Conservation (phyloP, 1,140 invertebrate genomes). For the Apis dorsata region DNA sequence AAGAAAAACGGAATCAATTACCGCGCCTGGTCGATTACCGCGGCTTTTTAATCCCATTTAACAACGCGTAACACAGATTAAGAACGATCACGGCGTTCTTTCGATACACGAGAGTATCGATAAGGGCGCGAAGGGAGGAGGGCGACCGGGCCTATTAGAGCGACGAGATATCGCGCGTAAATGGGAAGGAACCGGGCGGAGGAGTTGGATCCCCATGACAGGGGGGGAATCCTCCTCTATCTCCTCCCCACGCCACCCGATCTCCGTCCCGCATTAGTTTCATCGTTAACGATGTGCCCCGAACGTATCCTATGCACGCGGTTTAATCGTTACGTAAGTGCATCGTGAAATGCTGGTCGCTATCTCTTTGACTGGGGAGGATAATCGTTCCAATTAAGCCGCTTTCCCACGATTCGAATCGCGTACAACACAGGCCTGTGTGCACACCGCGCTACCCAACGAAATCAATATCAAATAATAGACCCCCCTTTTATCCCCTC, state of each 20-base stretch:
- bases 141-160: conserved; percentile 1
- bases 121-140: conserved; percentile 16
- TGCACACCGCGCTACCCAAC: conserved; percentile 6
- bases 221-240: not conserved
- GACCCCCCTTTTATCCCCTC: not conserved
- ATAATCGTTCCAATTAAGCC: conserved; percentile 65
- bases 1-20: no score
- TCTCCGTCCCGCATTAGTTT: conserved; percentile 65
- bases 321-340: conserved; percentile 63
- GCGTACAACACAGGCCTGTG: not conserved
- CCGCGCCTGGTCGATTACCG: no score
- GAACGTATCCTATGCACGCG: conserved; percentile 32
- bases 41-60: conserved; percentile 9
- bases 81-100: conserved; percentile 15
- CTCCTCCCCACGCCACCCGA: conserved; percentile 20
- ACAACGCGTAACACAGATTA: conserved; percentile 32
- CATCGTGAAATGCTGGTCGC: conserved; percentile 65
- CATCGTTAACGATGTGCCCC: conserved; percentile 57
- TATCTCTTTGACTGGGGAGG: conserved; percentile 63
- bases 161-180: conserved; percentile 21
- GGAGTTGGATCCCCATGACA: not conserved
- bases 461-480: conserved; percentile 59
- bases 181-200: not conserved
- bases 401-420: conserved; percentile 57
- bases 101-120: conserved; percentile 27